phyloP scores from a whole-genome alignment of 92 coral and sea anemone species.

The Porites cylindrica region DNA sequence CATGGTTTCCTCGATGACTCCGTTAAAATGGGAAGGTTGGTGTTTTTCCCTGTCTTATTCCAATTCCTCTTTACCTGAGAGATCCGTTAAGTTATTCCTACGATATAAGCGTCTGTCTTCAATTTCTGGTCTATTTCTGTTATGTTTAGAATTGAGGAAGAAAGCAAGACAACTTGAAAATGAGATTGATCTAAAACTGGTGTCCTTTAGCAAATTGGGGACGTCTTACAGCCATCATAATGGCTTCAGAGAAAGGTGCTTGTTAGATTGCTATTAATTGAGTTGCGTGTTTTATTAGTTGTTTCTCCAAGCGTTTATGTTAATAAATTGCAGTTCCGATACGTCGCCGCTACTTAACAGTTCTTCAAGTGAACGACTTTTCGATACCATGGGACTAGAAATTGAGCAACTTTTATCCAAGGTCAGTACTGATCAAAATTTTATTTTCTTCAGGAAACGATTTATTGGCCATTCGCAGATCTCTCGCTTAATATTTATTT shows the following conservation, averaged over 20 bases:
- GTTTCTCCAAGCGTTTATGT: neutral
- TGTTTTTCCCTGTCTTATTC: conserved; percentile 23
- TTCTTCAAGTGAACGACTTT: conserved; percentile 94
- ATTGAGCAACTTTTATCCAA: conserved; percentile 93
- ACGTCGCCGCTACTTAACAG: conserved; percentile 93
- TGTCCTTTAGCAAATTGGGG: conserved; percentile 98
- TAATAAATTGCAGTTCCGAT: conserved; percentile 73
- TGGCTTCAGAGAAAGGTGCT: conserved; percentile 79
- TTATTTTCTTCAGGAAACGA: neutral
- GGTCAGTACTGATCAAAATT: conserved; percentile 40
- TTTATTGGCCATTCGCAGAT: neutral
- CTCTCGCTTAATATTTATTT: too few species aligned
- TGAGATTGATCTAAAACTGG: conserved; percentile 95
- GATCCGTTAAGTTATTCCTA: neutral
- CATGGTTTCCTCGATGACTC: conserved; percentile 92
- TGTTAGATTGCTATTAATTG: neutral
- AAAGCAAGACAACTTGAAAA: conserved; percentile 98
- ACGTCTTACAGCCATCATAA: conserved; percentile 92
- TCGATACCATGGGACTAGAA: conserved; percentile 96
- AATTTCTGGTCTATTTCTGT: neutral
- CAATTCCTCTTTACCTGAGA: neutral
- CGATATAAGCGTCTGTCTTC: neutral
- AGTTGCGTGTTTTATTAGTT: neutral
- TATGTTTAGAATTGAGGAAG: conserved; percentile 84
- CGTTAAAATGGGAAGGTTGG: conserved; percentile 94